Percentiles rank a stretch among this genome's conserved stretches.
Conservation (phyloP, 2,797 vertebrate genomes). For the Myotis findleyi region DNA sequence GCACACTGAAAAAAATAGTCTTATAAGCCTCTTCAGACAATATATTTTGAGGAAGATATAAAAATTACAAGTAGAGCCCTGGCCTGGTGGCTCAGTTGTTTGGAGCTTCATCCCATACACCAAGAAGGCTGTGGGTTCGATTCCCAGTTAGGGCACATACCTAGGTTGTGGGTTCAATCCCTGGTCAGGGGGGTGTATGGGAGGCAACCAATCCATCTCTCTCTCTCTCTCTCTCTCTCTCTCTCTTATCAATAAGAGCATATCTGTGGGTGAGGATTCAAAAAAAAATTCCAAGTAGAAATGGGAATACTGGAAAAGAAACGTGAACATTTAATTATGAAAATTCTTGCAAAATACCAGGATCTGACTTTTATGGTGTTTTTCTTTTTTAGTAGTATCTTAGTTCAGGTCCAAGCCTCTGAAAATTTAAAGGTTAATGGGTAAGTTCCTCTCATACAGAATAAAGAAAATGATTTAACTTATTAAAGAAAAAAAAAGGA, state of each 20-base stretch:
- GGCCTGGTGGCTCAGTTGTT: neutral
- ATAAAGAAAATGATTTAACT: slow-evolving; percentile 32
- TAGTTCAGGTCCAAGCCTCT: slow-evolving; percentile 9
- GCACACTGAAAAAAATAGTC: neutral
- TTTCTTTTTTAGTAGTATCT: slow-evolving; percentile 52
- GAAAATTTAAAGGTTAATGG: neutral
- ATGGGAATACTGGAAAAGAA: slow-evolving; percentile 42
- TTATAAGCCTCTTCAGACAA: neutral
- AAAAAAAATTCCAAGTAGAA: neutral
- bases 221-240: neutral
- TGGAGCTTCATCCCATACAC: neutral
- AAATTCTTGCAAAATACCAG: slow-evolving; percentile 37
- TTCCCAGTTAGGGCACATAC: neutral
- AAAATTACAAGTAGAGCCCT: neutral
- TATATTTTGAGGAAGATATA: slow-evolving; percentile 24
- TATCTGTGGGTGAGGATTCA: neutral
- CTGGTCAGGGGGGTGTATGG: neutral
- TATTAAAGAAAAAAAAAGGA: slow-evolving; percentile 25
- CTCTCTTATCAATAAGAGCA: neutral
- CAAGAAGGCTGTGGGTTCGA: neutral
- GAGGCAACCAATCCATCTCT: neutral
- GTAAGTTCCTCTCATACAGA: neutral
- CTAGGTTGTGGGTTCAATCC: neutral
- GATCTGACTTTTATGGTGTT: neutral
- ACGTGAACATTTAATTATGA: neutral